Conservation (phyloP, 2,888 invertebrate genomes). For the Calameuta filiformis region DNA sequence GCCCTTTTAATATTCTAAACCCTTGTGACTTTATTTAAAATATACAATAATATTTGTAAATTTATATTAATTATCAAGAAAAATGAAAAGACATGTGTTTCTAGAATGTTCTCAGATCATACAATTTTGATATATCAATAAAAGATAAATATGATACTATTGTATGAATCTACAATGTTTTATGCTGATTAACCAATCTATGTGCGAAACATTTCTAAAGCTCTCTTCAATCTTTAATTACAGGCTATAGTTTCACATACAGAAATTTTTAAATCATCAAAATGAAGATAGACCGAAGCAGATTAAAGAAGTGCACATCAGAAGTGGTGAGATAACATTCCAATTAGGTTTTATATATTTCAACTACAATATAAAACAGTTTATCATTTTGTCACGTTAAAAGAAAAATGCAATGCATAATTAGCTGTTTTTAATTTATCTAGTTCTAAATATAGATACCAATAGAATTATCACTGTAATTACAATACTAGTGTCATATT, state of each 20-base stretch:
- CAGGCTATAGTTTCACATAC: not conserved
- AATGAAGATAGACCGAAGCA: conserved; percentile 86
- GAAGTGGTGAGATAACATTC: conserved; percentile 73
- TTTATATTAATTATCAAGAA: not conserved
- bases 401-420: not conserved
- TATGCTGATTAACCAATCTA: not conserved
- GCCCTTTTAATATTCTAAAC: not conserved
- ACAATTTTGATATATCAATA: not conserved
- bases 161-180: not conserved
- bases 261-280: conserved; percentile 35
- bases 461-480: not conserved
- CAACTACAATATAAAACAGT: not conserved
- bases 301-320: conserved; percentile 85
- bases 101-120: not conserved
- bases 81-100: not conserved
- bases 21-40: not conserved
- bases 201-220: not conserved
- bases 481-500: not conserved
- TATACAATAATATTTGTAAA: not conserved
- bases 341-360: not conserved
- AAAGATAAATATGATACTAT: not conserved
- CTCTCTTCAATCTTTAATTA: not conserved
- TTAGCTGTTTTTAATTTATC: too few relatives aligned
- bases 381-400: not conserved
- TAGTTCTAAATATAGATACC: too few relatives aligned